A percentile compares a stretch with the other conserved stretches of the same genome.
phyloP scores from a whole-genome alignment of 2,797 vertebrate species.

The Merluccius polli region DNA sequence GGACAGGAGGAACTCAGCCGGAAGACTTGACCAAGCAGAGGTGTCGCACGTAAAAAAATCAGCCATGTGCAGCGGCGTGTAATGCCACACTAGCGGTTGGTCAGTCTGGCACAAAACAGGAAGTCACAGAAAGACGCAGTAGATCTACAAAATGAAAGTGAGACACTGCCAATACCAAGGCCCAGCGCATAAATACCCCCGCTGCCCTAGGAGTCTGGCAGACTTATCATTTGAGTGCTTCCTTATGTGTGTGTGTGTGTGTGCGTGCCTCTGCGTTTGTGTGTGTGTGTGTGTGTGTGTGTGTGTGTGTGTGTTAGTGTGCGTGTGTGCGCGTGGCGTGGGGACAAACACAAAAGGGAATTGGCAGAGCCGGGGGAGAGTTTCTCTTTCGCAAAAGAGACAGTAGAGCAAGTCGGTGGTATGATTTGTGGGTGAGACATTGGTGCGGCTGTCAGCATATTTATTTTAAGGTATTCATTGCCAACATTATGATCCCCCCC shows the following conservation, averaged over 20 bases:
- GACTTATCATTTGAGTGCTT: not conserved
- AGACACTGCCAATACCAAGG: not conserved
- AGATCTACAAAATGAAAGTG: not conserved
- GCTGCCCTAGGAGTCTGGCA: not conserved
- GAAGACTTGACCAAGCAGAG: too few relatives aligned
- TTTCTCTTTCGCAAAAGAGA: slow-evolving; percentile 12
- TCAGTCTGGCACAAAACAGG: not conserved
- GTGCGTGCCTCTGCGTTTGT: not conserved
- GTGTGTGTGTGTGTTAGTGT: not conserved
- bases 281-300: not conserved
- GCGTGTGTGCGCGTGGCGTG: not conserved
- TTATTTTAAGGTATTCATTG: slow-evolving; percentile 39
- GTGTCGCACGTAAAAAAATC: too few relatives aligned
- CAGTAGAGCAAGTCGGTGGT: slow-evolving; percentile 25
- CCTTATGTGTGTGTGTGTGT: not conserved
- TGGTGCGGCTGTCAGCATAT: slow-evolving; percentile 44
- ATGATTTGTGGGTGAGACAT: slow-evolving; percentile 29
- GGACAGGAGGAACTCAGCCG: too few relatives aligned
- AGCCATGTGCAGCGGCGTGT: not conserved
- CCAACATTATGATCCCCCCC: slow-evolving; percentile 22
- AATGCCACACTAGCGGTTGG: not conserved
- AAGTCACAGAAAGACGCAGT: not conserved
- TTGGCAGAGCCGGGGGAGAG: not conserved
- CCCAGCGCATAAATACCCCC: not conserved
- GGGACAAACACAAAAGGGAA: not conserved